Evolutionary conservation across 2,113 vertebrate species (phyloP).

Genomic region (Calyptommatus sinebrachiatus): DNA sequence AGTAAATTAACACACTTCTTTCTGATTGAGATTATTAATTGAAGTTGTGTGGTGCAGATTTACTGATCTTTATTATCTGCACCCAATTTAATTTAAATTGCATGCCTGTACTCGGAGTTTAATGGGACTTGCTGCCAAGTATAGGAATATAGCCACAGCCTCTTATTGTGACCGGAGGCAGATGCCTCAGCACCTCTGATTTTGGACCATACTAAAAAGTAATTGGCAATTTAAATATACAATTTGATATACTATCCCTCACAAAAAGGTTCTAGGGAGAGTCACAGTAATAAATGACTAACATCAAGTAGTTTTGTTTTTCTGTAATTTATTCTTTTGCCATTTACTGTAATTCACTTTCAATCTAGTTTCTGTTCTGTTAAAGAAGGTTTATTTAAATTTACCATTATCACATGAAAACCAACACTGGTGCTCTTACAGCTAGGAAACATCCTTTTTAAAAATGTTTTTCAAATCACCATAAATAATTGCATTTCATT

Average conservation of each 20-base stretch:
- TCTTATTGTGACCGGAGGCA: too few species aligned
- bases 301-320: conserved; percentile 1
- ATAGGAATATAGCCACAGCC: too few species aligned
- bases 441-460: background rate
- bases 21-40: conserved; percentile 12
- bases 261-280: too few species aligned
- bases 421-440: background rate
- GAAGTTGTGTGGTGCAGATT: background rate
- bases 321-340: background rate
- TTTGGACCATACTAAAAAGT: background rate
- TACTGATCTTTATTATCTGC: background rate
- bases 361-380: background rate
- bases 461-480: background rate
- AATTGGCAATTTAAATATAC: background rate
- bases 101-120: conserved; percentile 3
- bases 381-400: conserved; percentile 3
- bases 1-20: background rate
- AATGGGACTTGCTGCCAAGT: background rate
- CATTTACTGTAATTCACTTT: background rate
- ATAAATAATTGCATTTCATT: background rate
- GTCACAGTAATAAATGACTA: background rate
- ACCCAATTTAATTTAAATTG: too few species aligned
- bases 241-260: too few species aligned
- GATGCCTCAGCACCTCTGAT: too few species aligned
- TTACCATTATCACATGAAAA: background rate